Evolutionary conservation across 2,113 vertebrate species (phyloP).

Genomic region (Chaetura pelagica): DNA sequence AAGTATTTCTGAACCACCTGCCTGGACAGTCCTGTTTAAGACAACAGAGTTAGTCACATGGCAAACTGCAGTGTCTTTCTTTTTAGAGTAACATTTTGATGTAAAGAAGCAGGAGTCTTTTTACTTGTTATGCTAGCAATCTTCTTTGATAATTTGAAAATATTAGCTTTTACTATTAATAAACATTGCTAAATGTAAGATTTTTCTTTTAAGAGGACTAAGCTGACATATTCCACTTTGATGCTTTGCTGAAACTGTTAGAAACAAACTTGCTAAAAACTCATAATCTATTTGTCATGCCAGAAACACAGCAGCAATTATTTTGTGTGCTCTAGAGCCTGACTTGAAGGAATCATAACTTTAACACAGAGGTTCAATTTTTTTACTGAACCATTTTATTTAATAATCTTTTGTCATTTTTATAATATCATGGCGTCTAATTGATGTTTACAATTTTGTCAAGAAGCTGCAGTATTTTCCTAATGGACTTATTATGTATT

Average conservation of each 20-base stretch:
- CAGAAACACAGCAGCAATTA: background rate
- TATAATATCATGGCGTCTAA: background rate
- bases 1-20: background rate
- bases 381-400: background rate
- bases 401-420: background rate
- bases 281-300: background rate
- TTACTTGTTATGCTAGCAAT: background rate
- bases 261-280: background rate
- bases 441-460: background rate
- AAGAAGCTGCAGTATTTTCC: background rate
- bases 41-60: background rate
- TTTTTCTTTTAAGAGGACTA: background rate
- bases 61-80: background rate
- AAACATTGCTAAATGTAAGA: background rate
- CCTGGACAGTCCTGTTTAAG: background rate
- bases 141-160: background rate
- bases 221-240: background rate
- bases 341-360: background rate
- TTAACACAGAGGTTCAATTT: background rate
- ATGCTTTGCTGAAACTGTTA: background rate
- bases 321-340: background rate
- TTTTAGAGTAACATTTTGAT: background rate
- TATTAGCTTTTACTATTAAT: background rate
- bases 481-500: background rate
- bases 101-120: background rate